These are phyloP conservation scores for Formica aserva DNA, from an alignment of 2,888 invertebrate genomes.

Conservation along the genomic window DNA sequence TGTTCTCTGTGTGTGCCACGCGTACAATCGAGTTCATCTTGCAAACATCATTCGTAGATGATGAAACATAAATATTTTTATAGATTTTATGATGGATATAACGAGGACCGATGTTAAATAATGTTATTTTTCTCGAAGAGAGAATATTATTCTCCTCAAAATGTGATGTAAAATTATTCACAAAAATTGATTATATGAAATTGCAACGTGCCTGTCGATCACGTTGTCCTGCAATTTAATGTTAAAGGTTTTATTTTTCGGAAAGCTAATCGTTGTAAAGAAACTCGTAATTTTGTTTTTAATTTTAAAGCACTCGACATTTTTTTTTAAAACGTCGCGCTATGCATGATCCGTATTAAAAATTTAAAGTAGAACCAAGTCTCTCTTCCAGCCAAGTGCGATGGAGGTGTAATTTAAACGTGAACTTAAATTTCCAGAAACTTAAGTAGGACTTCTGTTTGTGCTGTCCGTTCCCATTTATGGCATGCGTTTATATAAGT, in stretches of 20 bases:
- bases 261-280: neutral
- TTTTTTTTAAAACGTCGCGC: neutral
- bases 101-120: neutral
- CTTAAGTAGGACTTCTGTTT: slow-evolving; percentile 41
- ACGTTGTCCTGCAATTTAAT: slow-evolving; percentile 1
- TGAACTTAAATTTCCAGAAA: slow-evolving; percentile 40
- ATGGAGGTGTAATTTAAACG: slow-evolving; percentile 31
- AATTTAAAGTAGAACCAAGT: slow-evolving; percentile 24
- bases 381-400: neutral
- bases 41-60: neutral
- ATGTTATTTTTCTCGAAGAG: neutral
- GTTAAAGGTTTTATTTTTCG: neutral
- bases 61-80: neutral
- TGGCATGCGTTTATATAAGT: slow-evolving; percentile 39
- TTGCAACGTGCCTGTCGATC: neutral
- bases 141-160: neutral
- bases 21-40: neutral
- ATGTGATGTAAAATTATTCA: neutral
- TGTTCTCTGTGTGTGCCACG: neutral
- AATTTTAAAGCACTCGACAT: neutral
- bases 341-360: slow-evolving; percentile 6
- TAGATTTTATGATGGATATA: neutral
- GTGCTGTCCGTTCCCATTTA: slow-evolving; percentile 44
- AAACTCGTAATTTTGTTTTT: neutral
- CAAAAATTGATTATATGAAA: neutral